Evolutionary conservation across 2,888 invertebrate species (phyloP).

Genomic region (Thera britannica): DNA sequence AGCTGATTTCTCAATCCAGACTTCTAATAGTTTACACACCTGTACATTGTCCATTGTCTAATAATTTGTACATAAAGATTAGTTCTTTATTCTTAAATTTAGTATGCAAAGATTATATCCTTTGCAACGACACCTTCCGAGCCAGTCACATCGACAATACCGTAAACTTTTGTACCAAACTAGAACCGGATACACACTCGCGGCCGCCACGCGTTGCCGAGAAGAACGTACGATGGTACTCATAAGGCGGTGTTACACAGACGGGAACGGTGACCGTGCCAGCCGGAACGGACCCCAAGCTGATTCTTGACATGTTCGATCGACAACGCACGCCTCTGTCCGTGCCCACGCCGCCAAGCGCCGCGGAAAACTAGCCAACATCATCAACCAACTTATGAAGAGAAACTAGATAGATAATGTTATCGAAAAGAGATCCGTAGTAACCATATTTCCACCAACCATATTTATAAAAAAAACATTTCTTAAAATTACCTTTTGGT

Average conservation of each 20-base stretch:
- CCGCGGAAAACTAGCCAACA: not conserved
- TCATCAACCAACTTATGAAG: not conserved
- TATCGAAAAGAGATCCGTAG: not conserved
- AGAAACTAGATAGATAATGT: not conserved
- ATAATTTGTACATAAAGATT: too few species aligned
- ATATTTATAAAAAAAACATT: too few species aligned
- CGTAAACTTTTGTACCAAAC: not conserved
- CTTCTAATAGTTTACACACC: too few species aligned
- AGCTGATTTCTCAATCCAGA: too few species aligned
- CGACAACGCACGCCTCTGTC: constrained; percentile 75
- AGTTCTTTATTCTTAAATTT: too few species aligned
- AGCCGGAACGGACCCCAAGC: constrained; percentile 83
- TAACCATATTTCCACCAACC: too few species aligned
- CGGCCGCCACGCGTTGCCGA: constrained; percentile 75
- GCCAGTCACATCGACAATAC: not conserved
- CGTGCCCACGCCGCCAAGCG: constrained; percentile 64
- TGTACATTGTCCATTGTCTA: too few species aligned
- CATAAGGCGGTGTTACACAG: constrained; percentile 69
- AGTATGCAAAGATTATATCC: too few species aligned
- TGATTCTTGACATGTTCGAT: constrained; percentile 84
- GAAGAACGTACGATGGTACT: constrained; percentile 81
- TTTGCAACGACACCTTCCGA: not conserved
- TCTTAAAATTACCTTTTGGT: too few species aligned
- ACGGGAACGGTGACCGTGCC: constrained; percentile 84
- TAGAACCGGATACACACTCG: constrained; percentile 47